These are phyloP conservation scores for Homalodisca vitripennis DNA, from an alignment of 1,140 invertebrate species.

Conservation along the genomic window DNA sequence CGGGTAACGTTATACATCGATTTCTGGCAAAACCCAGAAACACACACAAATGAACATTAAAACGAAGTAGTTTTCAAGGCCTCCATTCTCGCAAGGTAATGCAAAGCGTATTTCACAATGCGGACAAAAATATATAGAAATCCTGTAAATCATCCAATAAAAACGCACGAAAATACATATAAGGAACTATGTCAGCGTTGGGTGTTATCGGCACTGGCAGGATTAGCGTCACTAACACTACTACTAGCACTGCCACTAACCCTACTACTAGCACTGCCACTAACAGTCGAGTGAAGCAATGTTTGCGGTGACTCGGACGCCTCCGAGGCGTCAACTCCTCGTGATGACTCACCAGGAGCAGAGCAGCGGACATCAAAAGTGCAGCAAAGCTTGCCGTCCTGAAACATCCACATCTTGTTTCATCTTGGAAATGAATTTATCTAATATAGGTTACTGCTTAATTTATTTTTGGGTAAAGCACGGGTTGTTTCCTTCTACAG, in stretches of 20 bases:
- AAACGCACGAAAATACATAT: constrained; percentile 18
- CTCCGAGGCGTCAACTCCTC: neutral
- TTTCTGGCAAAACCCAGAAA: constrained; percentile 4
- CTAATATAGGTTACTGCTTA: too few relatives aligned
- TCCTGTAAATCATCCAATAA: constrained; percentile 20
- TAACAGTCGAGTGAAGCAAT: constrained; percentile 22
- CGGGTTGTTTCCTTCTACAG: too few relatives aligned
- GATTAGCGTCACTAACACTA: constrained; percentile 7
- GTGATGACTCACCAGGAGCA: neutral
- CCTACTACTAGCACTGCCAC: neutral
- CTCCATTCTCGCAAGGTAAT: constrained; percentile 23
- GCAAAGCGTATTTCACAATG: constrained; percentile 26
- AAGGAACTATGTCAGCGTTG: constrained; percentile 21
- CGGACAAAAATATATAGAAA: constrained; percentile 21
- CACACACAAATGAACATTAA: constrained; percentile 16
- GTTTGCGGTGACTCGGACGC: constrained; percentile 7
- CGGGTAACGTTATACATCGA: constrained; percentile 9
- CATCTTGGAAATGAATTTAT: too few relatives aligned
- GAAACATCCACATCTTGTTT: constrained; percentile 2
- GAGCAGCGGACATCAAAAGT: constrained; percentile 16
- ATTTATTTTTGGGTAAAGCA: too few relatives aligned
- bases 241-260: too few relatives aligned
- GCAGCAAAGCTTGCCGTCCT: constrained; percentile 15
- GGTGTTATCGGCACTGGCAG: neutral
- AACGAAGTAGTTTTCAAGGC: constrained; percentile 12